Conservation (phyloP, 2,888 invertebrate species). For the Cyrtodaria siliqua region DNA sequence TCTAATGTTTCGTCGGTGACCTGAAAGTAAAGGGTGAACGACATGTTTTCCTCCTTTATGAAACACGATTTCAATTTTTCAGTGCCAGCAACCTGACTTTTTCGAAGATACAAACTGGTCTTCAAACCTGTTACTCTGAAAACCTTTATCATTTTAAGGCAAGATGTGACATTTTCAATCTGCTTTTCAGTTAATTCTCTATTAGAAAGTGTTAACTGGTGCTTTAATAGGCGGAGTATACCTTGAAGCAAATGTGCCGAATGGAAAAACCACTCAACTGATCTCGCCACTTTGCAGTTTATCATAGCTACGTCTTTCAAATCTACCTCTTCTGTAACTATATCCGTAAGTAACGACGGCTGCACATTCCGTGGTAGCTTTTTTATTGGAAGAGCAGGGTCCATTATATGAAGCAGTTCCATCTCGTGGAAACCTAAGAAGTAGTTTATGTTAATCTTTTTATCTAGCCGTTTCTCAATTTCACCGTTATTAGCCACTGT, state of each 20-base stretch:
- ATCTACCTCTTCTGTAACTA: slow-evolving; percentile 24
- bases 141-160: too few relatives aligned
- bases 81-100: slow-evolving; percentile 2
- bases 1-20: background rate
- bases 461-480: slow-evolving; percentile 21
- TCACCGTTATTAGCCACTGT: slow-evolving; percentile 32
- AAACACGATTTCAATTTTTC: slow-evolving; percentile 1
- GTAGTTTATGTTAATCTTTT: slow-evolving; percentile 22
- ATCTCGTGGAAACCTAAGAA: slow-evolving; percentile 37
- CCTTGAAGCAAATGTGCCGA: slow-evolving; percentile 32
- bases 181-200: too few relatives aligned
- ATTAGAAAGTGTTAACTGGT: slow-evolving; percentile 4
- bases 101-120: too few relatives aligned
- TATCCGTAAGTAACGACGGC: slow-evolving; percentile 26
- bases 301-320: slow-evolving; percentile 1
- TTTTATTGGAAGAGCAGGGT: slow-evolving; percentile 10
- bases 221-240: slow-evolving; percentile 31
- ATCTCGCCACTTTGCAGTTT: background rate
- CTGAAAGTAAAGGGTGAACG: too few relatives aligned
- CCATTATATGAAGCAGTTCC: slow-evolving; percentile 3
- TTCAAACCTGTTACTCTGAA: too few relatives aligned
- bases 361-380: slow-evolving; percentile 18
- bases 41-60: background rate
- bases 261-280: slow-evolving; percentile 10
- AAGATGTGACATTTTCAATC: too few relatives aligned